These are phyloP conservation scores for Lingula anatina DNA, from an alignment of 2,888 invertebrate species.

Conservation along the genomic window DNA sequence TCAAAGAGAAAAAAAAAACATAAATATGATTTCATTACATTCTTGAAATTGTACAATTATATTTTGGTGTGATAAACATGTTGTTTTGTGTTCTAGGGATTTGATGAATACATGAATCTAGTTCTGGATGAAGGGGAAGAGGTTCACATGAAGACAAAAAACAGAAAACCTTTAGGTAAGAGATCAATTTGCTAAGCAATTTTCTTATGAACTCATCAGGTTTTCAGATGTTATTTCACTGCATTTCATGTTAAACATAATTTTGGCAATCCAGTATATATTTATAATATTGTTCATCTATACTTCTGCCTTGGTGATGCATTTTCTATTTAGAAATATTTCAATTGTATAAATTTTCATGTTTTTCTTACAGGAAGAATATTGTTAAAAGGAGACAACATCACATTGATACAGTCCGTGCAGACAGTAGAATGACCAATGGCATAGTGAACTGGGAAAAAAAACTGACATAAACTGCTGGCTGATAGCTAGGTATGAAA, in stretches of 20 bases:
- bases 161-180: slow-evolving; percentile 56
- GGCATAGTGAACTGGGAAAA: too few species aligned
- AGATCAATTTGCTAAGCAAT: background rate
- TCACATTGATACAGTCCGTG: slow-evolving; percentile 76
- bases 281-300: too few species aligned
- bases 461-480: too few species aligned
- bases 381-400: slow-evolving; percentile 95
- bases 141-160: slow-evolving; percentile 82
- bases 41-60: too few species aligned
- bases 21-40: too few species aligned
- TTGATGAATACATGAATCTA: slow-evolving; percentile 99
- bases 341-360: slow-evolving; percentile 6
- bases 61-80: too few species aligned
- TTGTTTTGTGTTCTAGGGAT: slow-evolving; percentile 60
- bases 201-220: background rate
- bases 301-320: background rate
- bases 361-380: slow-evolving; percentile 56
- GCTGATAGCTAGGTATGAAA: too few species aligned
- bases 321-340: background rate
- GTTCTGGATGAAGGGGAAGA: slow-evolving; percentile 98
- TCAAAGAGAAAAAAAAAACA: too few species aligned
- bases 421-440: too few species aligned
- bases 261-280: too few species aligned
- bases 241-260: background rate
- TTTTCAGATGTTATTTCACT: too few species aligned